Evolutionary conservation across 1,140 invertebrate genomes (phyloP).

Genomic region (Pteromalus puparum): DNA sequence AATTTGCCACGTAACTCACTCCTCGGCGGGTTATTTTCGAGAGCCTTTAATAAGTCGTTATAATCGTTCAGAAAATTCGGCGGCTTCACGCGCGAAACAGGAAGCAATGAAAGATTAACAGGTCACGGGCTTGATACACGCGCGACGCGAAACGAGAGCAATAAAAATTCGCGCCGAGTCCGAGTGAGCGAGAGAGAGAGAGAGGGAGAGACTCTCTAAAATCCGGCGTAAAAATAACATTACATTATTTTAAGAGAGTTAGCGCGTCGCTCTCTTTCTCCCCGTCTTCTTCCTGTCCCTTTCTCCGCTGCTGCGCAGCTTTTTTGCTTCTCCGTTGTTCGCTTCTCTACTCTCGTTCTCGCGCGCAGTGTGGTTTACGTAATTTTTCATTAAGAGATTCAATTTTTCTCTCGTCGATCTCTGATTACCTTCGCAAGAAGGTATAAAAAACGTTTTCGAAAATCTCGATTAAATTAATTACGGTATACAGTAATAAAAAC

Average conservation of each 20-base stretch:
- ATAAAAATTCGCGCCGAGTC: conserved; percentile 27
- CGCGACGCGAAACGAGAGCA: background rate
- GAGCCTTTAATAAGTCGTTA: conserved; percentile 44
- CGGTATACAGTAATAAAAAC: background rate
- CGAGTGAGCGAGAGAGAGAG: background rate
- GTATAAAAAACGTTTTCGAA: too few relatives aligned
- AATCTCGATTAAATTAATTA: background rate
- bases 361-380: background rate
- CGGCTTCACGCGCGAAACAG: conserved; percentile 11
- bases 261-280: conserved; percentile 8
- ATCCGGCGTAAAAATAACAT: conserved; percentile 52
- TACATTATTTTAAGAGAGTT: conserved; percentile 53
- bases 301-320: background rate
- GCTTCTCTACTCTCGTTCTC: background rate
- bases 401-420: background rate
- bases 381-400: background rate
- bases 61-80: conserved; percentile 25
- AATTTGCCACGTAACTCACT: conserved; percentile 5
- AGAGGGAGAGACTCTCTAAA: conserved; percentile 25
- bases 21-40: background rate
- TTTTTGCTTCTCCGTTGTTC: background rate
- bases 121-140: background rate
- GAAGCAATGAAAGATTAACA: conserved; percentile 44
- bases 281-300: conserved; percentile 13
- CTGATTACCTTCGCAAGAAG: too few relatives aligned